phyloP scores from a whole-genome alignment of 2,113 vertebrate genomes.

The Salvelinus sp. region DNA sequence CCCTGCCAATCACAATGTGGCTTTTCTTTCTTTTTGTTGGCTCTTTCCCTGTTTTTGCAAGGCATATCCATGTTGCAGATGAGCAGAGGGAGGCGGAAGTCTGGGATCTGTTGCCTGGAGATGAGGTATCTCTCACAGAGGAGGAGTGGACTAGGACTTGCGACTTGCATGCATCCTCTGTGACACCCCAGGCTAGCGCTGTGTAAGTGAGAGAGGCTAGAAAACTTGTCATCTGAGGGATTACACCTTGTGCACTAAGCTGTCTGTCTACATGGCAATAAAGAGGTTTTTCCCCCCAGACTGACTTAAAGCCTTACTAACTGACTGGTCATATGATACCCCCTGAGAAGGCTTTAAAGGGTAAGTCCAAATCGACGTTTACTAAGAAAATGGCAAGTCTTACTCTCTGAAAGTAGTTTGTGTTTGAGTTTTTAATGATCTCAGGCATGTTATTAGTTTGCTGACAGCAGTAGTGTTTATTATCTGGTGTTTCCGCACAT shows the following conservation, averaged over 20 bases:
- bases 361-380: constrained; percentile 47
- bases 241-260: background rate
- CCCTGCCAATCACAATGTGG: constrained; percentile 54
- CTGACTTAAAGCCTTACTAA: too few species aligned
- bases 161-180: constrained; percentile 28
- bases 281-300: constrained; percentile 31
- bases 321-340: constrained; percentile 61
- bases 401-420: background rate
- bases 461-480: background rate
- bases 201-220: constrained; percentile 14
- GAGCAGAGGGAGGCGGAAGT: constrained; percentile 15
- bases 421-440: background rate
- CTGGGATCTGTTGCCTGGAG: constrained; percentile 14
- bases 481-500: background rate
- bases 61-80: constrained; percentile 9
- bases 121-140: constrained; percentile 22
- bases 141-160: constrained; percentile 28
- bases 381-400: background rate
- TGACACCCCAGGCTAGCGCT: constrained; percentile 22
- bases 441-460: background rate
- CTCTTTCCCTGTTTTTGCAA: background rate
- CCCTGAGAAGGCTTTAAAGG: constrained; percentile 47
- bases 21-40: constrained; percentile 34
- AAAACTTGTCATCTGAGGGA: background rate
- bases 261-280: constrained; percentile 14